phyloP scores from a whole-genome alignment of 2,888 invertebrate genomes.

The Xanthorhoe spadicearia region DNA sequence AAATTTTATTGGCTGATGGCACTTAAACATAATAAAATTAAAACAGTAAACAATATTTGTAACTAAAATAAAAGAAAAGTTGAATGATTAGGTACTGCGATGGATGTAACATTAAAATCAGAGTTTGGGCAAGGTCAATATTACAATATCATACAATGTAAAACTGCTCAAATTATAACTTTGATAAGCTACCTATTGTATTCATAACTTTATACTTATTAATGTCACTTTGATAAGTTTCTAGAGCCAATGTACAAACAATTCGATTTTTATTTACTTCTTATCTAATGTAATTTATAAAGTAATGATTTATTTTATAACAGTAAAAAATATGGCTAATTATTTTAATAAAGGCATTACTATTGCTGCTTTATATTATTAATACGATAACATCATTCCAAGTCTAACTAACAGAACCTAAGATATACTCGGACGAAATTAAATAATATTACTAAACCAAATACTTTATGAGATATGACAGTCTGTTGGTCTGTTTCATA shows the following conservation, averaged over 20 bases:
- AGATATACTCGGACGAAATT: neutral
- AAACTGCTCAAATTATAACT: conserved; percentile 21
- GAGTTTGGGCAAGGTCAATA: conserved; percentile 13
- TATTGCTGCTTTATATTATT: conserved; percentile 31
- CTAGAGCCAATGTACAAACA: conserved; percentile 25
- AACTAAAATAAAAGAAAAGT: neutral
- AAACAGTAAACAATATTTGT: neutral
- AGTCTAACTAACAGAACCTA: conserved; percentile 6
- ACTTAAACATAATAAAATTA: conserved; percentile 1
- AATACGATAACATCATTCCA: conserved; percentile 23
- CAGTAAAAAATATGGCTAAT: conserved; percentile 37
- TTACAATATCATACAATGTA: conserved; percentile 8
- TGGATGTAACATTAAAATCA: neutral
- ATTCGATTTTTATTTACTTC: conserved; percentile 26
- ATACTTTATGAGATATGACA: conserved; percentile 4
- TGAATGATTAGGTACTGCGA: neutral
- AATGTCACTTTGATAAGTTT: conserved; percentile 21
- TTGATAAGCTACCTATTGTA: conserved; percentile 25
- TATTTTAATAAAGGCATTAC: conserved; percentile 31
- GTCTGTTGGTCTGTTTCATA: conserved; percentile 1
- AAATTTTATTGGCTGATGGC: neutral
- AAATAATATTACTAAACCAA: neutral
- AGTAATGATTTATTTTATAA: conserved; percentile 25
- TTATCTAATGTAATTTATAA: conserved; percentile 19
- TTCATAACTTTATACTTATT: conserved; percentile 8